Conservation (phyloP, 2,888 invertebrate genomes). For the Falcaria lacertinaria region DNA sequence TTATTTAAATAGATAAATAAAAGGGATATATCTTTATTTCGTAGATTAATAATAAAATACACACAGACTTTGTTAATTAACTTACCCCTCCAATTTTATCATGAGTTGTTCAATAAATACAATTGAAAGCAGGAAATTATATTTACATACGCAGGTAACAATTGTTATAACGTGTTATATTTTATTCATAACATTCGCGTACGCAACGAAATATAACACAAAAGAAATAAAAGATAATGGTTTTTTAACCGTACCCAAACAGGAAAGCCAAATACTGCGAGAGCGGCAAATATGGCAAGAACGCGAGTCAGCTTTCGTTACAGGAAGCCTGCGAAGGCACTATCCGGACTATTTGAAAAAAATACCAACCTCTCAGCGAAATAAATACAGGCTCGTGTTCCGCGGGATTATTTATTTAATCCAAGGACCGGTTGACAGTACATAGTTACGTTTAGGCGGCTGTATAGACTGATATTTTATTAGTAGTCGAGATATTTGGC, state of each 20-base stretch:
- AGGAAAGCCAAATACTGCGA: slow-evolving; percentile 11
- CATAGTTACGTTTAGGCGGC: not conserved
- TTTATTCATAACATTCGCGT: not conserved
- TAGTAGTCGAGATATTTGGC: too few relatives aligned
- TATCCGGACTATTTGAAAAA: slow-evolving; percentile 13
- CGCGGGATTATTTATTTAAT: slow-evolving; percentile 3
- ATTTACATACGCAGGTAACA: not conserved
- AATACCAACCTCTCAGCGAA: slow-evolving; percentile 12
- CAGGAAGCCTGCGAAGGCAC: slow-evolving; percentile 18
- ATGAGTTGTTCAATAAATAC: not conserved
- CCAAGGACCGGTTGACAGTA: slow-evolving; percentile 1
- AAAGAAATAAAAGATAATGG: slow-evolving; percentile 2
- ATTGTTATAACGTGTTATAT: not conserved
- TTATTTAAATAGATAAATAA: too few relatives aligned
- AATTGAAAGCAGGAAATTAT: not conserved
- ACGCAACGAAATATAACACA: not conserved
- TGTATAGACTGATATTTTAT: not conserved
- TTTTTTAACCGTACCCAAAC: slow-evolving; percentile 4
- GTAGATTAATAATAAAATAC: too few relatives aligned
- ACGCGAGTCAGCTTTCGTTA: slow-evolving; percentile 25
- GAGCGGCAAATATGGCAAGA: slow-evolving; percentile 23
- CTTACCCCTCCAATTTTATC: too few relatives aligned
- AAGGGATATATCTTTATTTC: too few relatives aligned
- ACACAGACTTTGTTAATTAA: too few relatives aligned
- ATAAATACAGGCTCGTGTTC: slow-evolving; percentile 7